phyloP scores from a whole-genome alignment of 2,888 invertebrate species.

The Melangyna quadrimaculata region DNA sequence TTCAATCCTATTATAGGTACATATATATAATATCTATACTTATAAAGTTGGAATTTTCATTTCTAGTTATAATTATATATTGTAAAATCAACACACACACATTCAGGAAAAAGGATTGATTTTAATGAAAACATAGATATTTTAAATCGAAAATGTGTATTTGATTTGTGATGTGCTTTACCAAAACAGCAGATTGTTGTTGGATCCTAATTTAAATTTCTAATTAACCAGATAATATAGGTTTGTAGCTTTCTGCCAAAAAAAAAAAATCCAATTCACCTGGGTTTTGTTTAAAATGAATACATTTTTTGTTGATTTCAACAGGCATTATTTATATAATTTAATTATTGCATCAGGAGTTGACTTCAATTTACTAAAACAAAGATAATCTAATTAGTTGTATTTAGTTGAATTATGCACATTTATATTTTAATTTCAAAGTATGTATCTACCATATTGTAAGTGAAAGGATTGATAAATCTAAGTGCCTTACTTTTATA shows the following conservation, averaged over 20 bases:
- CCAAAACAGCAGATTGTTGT: neutral
- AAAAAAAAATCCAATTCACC: too few species aligned
- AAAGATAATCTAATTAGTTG: too few species aligned
- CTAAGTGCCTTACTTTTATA: too few species aligned
- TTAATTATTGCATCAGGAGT: neutral
- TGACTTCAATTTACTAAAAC: too few species aligned
- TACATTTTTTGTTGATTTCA: neutral
- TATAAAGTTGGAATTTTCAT: slow-evolving; percentile 7
- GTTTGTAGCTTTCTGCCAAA: too few species aligned
- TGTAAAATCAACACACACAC: neutral
- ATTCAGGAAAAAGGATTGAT: neutral
- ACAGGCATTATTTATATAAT: neutral
- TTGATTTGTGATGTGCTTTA: slow-evolving; percentile 18
- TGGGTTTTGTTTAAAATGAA: neutral
- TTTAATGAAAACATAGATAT: slow-evolving; percentile 42
- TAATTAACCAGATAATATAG: slow-evolving; percentile 43
- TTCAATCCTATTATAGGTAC: slow-evolving; percentile 43
- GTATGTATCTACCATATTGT: too few species aligned
- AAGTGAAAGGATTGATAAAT: too few species aligned
- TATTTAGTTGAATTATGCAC: too few species aligned
- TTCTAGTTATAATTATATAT: neutral
- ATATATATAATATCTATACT: slow-evolving; percentile 51
- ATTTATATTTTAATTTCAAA: too few species aligned
- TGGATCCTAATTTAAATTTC: slow-evolving; percentile 38
- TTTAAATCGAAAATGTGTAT: slow-evolving; percentile 37